Percentiles rank a stretch among this genome's conserved stretches.
These are phyloP conservation scores for Cotesia typhae DNA, from an alignment of 1,140 invertebrate species.

Conservation along the genomic window DNA sequence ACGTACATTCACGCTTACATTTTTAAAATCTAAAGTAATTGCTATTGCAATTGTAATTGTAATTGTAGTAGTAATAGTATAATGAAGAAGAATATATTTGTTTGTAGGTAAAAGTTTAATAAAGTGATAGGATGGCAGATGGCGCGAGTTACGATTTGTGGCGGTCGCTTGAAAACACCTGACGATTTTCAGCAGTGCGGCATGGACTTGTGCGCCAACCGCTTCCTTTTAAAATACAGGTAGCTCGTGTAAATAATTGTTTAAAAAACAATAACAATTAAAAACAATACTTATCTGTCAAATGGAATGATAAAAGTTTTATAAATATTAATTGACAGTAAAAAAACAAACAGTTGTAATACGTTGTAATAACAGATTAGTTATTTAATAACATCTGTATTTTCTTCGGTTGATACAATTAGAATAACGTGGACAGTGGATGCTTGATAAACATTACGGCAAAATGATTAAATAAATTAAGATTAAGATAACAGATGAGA, in stretches of 20 bases:
- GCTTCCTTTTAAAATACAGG: slow-evolving; percentile 52
- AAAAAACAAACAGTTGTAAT: too few species aligned
- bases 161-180: slow-evolving; percentile 54
- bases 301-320: neutral
- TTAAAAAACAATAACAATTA: neutral
- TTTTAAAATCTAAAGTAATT: neutral
- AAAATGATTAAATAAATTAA: neutral
- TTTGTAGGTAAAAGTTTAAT: slow-evolving; percentile 34
- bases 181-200: slow-evolving; percentile 51
- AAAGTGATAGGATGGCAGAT: slow-evolving; percentile 47
- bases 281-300: neutral
- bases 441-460: neutral
- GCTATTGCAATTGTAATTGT: neutral
- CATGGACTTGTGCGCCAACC: slow-evolving; percentile 54
- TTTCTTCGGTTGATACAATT: neutral
- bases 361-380: too few species aligned
- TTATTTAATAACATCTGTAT: too few species aligned
- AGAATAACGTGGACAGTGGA: neutral
- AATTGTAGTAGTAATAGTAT: slow-evolving; percentile 6
- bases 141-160: slow-evolving; percentile 41
- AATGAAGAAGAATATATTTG: slow-evolving; percentile 13
- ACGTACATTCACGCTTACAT: neutral
- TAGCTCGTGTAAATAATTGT: slow-evolving; percentile 43
- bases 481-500: too few species aligned
- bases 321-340: too few species aligned